Percentiles rank a stretch among this genome's conserved stretches.
These are phyloP conservation scores for Sturnus vulgaris DNA, from an alignment of 2,113 vertebrate genomes.

Conservation along the genomic window DNA sequence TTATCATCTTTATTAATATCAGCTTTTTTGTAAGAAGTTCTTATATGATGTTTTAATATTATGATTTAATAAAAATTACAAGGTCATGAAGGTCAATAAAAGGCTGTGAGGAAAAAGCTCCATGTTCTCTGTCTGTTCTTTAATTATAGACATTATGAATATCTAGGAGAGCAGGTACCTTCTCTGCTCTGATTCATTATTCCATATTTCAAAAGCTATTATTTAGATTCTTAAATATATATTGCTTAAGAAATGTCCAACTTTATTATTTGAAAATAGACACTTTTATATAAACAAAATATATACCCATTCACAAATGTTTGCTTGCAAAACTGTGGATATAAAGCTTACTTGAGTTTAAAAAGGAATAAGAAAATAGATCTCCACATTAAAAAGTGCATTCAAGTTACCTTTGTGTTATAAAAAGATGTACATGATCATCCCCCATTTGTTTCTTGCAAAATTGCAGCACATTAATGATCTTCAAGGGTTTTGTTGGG, in stretches of 20 bases:
- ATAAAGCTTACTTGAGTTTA: not conserved
- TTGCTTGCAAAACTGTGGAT: not conserved
- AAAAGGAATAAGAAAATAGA: not conserved
- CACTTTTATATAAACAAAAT: not conserved
- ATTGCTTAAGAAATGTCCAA: not conserved
- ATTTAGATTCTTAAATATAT: not conserved
- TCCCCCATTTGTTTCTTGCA: not conserved
- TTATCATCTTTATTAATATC: not conserved
- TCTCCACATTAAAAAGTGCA: not conserved
- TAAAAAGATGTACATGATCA: not conserved
- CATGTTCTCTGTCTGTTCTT: not conserved
- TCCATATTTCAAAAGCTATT: not conserved
- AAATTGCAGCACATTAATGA: not conserved
- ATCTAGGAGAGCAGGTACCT: not conserved
- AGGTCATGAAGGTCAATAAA: not conserved
- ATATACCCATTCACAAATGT: not conserved
- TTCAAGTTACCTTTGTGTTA: not conserved
- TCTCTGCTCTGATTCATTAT: not conserved
- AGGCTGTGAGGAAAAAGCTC: not conserved
- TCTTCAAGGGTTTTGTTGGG: not conserved
- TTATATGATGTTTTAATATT: not conserved
- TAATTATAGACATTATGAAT: not conserved
- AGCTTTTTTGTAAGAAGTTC: not conserved
- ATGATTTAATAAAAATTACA: not conserved
- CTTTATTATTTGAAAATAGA: not conserved